phyloP scores from a whole-genome alignment of 1,140 invertebrate genomes.

The Papilio dardanus region DNA sequence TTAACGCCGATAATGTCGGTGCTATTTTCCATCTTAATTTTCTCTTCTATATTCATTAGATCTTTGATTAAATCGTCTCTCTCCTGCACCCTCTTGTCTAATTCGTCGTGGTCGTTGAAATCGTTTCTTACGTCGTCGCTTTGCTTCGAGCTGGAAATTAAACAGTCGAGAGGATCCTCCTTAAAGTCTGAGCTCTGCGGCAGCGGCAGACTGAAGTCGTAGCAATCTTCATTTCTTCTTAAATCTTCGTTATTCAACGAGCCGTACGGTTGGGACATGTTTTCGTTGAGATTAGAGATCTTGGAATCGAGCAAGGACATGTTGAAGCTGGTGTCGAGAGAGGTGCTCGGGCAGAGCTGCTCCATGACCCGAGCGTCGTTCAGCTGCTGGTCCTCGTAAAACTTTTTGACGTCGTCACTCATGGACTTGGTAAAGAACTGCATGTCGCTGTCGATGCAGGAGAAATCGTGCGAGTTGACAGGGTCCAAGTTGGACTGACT shows the following conservation, averaged over 20 bases:
- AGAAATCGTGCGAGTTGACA: conserved; percentile 67
- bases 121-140: conserved; percentile 50
- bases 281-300: conserved; percentile 60
- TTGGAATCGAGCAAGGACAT: conserved; percentile 73
- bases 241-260: conserved; percentile 60
- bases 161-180: conserved; percentile 69
- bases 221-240: conserved; percentile 65
- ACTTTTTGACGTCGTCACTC: conserved; percentile 77
- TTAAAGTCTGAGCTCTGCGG: conserved; percentile 65
- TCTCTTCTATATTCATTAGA: conserved; percentile 72
- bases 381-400: conserved; percentile 72
- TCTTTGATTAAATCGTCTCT: conserved; percentile 75
- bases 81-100: conserved; percentile 58
- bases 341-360: conserved; percentile 68
- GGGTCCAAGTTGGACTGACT: conserved; percentile 58
- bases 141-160: conserved; percentile 68
- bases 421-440: conserved; percentile 77
- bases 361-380: conserved; percentile 64
- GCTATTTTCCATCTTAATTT: conserved; percentile 52
- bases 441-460: conserved; percentile 75
- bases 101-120: conserved; percentile 50
- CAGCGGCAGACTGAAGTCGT: conserved; percentile 67
- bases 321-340: conserved; percentile 69
- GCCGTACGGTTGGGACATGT: conserved; percentile 60
- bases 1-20: too few relatives aligned